Evolutionary conservation across 2,888 invertebrate genomes (phyloP).

Genomic region (Junonia oenone): DNA sequence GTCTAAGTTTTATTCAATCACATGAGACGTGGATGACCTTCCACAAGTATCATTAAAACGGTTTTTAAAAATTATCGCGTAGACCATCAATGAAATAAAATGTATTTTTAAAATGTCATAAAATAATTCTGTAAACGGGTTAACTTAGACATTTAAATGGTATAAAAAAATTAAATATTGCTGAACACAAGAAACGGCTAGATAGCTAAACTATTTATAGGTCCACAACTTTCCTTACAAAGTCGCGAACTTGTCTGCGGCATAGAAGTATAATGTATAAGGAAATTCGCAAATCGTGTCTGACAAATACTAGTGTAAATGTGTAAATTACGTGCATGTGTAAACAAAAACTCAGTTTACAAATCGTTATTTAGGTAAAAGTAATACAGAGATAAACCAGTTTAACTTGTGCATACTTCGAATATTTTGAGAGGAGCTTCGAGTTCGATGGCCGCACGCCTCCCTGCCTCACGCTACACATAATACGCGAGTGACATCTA

Average conservation of each 20-base stretch:
- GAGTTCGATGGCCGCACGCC: conserved; percentile 69
- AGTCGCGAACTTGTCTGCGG: conserved; percentile 22
- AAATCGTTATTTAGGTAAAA: conserved; percentile 61
- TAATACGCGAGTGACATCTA: conserved; percentile 36
- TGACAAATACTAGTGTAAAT: not conserved
- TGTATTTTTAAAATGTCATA: too few relatives aligned
- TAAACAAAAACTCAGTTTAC: not conserved
- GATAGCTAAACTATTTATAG: conserved; percentile 27
- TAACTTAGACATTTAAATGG: not conserved
- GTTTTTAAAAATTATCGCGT: too few relatives aligned
- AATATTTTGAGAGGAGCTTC: conserved; percentile 70
- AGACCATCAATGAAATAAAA: too few relatives aligned
- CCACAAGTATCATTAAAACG: too few relatives aligned
- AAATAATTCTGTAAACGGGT: not conserved
- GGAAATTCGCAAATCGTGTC: conserved; percentile 10
- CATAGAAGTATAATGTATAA: conserved; percentile 6
- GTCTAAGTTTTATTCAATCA: too few relatives aligned
- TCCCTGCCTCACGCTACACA: conserved; percentile 36
- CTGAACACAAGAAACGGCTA: conserved; percentile 13
- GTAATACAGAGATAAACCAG: conserved; percentile 69
- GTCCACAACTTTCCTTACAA: conserved; percentile 29
- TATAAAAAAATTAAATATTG: conserved; percentile 4
- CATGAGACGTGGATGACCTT: too few relatives aligned
- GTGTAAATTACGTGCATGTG: not conserved
- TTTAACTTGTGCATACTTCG: conserved; percentile 78